Conservation (phyloP, 2,113 vertebrate species). For the Bucco capensis region DNA sequence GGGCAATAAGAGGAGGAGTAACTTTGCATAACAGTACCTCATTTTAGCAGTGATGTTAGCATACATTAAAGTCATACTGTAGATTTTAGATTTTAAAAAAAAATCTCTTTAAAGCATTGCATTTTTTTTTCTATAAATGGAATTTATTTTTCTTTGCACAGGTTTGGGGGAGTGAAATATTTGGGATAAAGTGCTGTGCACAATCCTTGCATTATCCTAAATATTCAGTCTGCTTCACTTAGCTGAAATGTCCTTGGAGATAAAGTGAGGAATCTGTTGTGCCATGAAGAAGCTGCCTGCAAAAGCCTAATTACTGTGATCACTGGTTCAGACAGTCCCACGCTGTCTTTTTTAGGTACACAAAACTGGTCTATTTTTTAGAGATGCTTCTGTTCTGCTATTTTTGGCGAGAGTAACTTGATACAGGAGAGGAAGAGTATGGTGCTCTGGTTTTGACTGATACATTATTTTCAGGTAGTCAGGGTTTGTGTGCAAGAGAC, state of each 20-base stretch:
- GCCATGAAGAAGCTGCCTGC: not conserved
- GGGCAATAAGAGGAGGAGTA: too few relatives aligned
- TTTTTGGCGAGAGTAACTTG: not conserved
- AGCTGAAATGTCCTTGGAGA: not conserved
- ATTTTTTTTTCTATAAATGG: not conserved
- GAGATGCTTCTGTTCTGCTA: not conserved
- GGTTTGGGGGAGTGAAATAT: not conserved
- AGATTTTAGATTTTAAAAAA: not conserved
- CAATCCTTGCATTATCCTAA: not conserved
- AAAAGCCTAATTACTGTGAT: not conserved
- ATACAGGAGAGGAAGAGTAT: not conserved
- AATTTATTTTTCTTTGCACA: not conserved
- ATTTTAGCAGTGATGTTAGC: not conserved
- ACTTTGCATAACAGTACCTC: not conserved
- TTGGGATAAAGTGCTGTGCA: not conserved
- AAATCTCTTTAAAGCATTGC: not conserved
- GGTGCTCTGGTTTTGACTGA: not conserved
- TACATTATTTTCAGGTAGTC: not conserved
- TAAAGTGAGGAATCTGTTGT: not conserved
- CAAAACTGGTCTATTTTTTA: not conserved
- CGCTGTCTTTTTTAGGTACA: not conserved
- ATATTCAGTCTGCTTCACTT: not conserved
- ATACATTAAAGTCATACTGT: not conserved
- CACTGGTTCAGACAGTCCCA: not conserved
- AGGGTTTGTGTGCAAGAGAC: not conserved